A percentile compares a stretch with the other conserved stretches of the same genome.
phyloP scores from a whole-genome alignment of 64 coral and sea anemone genomes.

The Porites lutea region DNA sequence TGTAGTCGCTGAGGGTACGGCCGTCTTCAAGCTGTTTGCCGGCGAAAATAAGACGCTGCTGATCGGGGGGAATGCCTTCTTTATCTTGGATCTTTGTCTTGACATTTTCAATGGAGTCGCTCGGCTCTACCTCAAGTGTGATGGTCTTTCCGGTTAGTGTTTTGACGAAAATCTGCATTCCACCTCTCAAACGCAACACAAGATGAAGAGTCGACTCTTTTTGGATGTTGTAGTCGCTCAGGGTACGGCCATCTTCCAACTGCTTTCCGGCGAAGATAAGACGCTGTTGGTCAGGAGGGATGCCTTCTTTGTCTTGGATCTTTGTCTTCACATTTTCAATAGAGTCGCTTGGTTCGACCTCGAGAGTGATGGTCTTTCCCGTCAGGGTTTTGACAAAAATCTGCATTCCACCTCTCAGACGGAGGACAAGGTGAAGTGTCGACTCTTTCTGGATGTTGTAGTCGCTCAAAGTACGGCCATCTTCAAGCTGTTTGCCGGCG shows the following conservation, averaged over 20 bases:
- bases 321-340: conserved; percentile 80
- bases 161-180: conserved; percentile 81
- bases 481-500: conserved; percentile 71
- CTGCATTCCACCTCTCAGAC: conserved; percentile 61
- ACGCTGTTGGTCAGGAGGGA: conserved; percentile 70
- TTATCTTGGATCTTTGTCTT: conserved; percentile 77
- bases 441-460: conserved; percentile 84
- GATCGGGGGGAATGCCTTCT: conserved; percentile 74
- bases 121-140: conserved; percentile 62
- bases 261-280: conserved; percentile 77
- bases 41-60: conserved; percentile 65
- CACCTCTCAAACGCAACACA: conserved; percentile 59
- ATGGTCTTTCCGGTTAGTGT: conserved; percentile 72
- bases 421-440: conserved; percentile 48
- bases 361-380: conserved; percentile 76
- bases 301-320: conserved; percentile 83
- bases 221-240: conserved; percentile 78
- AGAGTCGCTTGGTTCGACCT: conserved; percentile 75
- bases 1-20: conserved; percentile 80
- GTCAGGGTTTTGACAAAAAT: conserved; percentile 81
- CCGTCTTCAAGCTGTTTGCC: conserved; percentile 84
- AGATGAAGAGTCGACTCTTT: conserved; percentile 71
- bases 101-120: conserved; percentile 75
- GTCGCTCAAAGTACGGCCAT: conserved; percentile 61
- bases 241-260: conserved; percentile 69